phyloP scores from a whole-genome alignment of 2,888 invertebrate species.

The Epistrophe eligans region DNA sequence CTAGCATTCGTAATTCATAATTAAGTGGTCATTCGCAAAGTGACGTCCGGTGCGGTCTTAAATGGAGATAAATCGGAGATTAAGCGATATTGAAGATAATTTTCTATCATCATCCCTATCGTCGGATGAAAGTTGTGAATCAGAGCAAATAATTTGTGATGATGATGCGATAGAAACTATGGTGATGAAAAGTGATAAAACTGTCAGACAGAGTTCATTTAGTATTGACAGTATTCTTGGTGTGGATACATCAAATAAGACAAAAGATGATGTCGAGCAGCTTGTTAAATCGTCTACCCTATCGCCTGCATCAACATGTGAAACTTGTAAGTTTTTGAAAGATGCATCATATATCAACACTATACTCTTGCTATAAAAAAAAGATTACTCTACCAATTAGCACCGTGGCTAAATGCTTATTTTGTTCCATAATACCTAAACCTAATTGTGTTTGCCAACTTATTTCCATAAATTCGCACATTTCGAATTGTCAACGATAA shows the following conservation, averaged over 20 bases:
- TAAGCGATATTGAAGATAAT: conserved; percentile 59
- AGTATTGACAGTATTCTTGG: conserved; percentile 80
- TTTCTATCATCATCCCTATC: conserved; percentile 51
- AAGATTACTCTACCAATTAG: conserved; percentile 59
- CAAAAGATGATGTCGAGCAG: conserved; percentile 15
- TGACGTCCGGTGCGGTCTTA: conserved; percentile 41
- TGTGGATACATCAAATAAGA: conserved; percentile 72
- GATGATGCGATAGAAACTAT: conserved; percentile 36
- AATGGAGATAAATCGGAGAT: conserved; percentile 62
- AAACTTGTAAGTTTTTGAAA: conserved; percentile 77
- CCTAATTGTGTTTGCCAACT: conserved; percentile 51
- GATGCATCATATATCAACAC: neutral
- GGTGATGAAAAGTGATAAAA: conserved; percentile 56
- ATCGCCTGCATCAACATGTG: conserved; percentile 75
- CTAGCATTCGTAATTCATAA: conserved; percentile 41
- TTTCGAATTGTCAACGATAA: conserved; percentile 68
- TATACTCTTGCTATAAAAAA: neutral
- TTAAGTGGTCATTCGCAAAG: conserved; percentile 71
- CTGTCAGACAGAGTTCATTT: conserved; percentile 77
- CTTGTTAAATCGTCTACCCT: conserved; percentile 64
- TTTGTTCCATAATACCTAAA: conserved; percentile 51
- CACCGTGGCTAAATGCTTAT: conserved; percentile 57
- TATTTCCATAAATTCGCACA: conserved; percentile 76
- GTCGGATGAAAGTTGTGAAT: conserved; percentile 67
- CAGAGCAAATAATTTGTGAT: conserved; percentile 77